Evolutionary conservation across 2,113 vertebrate species (phyloP).

Genomic region (Amazona vittata): DNA sequence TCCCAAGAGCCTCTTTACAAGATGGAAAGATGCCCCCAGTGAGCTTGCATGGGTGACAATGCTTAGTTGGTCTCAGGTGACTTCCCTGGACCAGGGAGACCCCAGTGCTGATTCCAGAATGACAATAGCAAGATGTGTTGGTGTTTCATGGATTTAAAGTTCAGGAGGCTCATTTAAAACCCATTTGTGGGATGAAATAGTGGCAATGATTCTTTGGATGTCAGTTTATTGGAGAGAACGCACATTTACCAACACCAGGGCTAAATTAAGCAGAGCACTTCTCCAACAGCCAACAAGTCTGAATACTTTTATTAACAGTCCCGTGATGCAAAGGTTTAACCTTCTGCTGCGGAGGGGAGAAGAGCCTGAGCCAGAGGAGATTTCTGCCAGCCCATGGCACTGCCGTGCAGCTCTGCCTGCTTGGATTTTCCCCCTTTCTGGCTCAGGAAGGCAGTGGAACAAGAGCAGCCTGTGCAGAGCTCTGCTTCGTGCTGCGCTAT

Average conservation of each 20-base stretch:
- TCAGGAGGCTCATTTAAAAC: background rate
- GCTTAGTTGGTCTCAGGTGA: background rate
- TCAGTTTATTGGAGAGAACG: background rate
- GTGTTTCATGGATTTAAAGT: background rate
- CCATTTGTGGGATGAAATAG: background rate
- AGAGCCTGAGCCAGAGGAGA: background rate
- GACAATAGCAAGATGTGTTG: background rate
- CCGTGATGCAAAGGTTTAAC: background rate
- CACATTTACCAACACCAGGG: background rate
- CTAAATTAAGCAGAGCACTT: constrained; percentile 31
- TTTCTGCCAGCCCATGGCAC: background rate
- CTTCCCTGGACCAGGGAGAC: background rate
- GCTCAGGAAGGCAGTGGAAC: constrained; percentile 7
- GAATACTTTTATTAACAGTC: background rate
- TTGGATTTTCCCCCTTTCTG: background rate
- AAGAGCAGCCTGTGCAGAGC: constrained; percentile 26
- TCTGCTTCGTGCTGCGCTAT: background rate
- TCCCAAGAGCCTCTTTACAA: background rate
- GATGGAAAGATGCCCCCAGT: rapidly evolving
- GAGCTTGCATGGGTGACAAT: rapidly evolving
- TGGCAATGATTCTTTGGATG: constrained; percentile 22
- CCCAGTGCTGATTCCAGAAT: background rate
- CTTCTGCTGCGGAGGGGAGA: background rate
- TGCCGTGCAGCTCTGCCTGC: background rate
- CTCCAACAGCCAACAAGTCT: constrained; percentile 15